Base-by-base conservation (phyloP, 2,888 invertebrate genomes). In the Trichopoda pennipes region DNA sequence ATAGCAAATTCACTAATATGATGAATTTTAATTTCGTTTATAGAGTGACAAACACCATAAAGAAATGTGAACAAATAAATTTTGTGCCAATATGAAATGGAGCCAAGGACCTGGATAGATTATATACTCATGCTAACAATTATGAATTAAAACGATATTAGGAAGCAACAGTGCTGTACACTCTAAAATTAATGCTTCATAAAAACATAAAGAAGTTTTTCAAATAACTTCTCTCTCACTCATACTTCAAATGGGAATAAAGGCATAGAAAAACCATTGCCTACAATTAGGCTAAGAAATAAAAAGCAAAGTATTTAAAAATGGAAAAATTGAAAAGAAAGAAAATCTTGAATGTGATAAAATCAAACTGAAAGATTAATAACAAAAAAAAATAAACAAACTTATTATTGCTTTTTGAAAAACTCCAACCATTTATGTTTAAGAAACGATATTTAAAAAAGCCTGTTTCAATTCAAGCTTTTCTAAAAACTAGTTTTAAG, bases 391-490 rank as follows among this genome's bases (percentile, higher is more conserved):
- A n/a, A n/a, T n/a, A n/a, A n/a, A n/a, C n/a, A 49, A 58, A 44
- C 55, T 58, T 73, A 63, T 55, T 63, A 58, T 49, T 47, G 68
- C 53, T 44, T 78, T 78, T 74, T 73, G 69, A 75, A 81, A 75
- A 78, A 74, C 12, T 61, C 55, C 8, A 42, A 35, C 19, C 23
- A 58, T 14, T 66, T 70, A 47, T 28, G 7, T 28, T 28, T 28
- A 72, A 66, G n/a, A 78, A 81, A 80, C 76, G 66, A 75, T 76
- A 80, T 73, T 68, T 60, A 32, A 61, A n/a, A 77, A 77, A 53
- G 60, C 72, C 68, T 61, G 23, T 75, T 70, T 69, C n/a, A 32
- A 32, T 74, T 56, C 68, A 72, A 77, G 68, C 68, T 68, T 72
- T 78, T 77, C 35, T 53, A 73, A 73, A 78, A 58, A 66, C 56